Evolutionary conservation across 2,888 invertebrate genomes (phyloP), one percentile per base, ranked within the genome.

Genomic region (Lysandra bellargus): DNA sequence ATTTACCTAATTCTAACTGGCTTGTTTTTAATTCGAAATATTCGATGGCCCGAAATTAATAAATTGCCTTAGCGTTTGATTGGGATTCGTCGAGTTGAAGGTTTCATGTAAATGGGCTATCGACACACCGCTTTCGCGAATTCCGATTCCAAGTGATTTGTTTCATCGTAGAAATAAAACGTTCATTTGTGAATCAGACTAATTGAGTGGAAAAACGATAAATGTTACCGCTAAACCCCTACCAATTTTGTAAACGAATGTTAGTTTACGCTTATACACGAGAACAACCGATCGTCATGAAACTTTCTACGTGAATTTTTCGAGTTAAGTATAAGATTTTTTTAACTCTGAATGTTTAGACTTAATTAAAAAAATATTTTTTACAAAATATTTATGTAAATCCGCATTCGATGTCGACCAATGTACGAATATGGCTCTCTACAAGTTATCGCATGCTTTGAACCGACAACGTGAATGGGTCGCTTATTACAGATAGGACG

Each of bases 21-120:
- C 64, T 9, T 64, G 64, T 30, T 64, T 64, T 64, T 30, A 30
- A 64, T 64, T 30, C 30, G 64, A 64, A 64, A 12, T 61, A 23
- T 64, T 30, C 64, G 12, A 64, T 64, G 3, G 23, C 64, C 64
- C 7, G 61, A 23, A 12, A 64, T 64, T 64, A 64, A 64, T 64
- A 64, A 64, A 64, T 64, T 64, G 64, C 64, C 30, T 30, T 64
- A 30, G 64, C 64, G 23, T 64, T 23, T 64, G 30, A 64, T 64
- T 64, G 30, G 64, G 64, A 30, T 30, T 64, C 64, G 30, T 30
- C 9, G 61, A 64, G 61, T 23, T 3, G 23, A 61, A 23, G 1
- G 61, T 64, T 23, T 23, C 61, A 64, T 64, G 61, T 64, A 64
- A 64, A 64, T 64, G 64, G 12, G 30, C 30, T 64, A 64, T 30